Percentiles rank a stretch among this genome's conserved stretches.
phyloP scores from a whole-genome alignment of 2,797 vertebrate genomes.

The Diglossa cyanea region DNA sequence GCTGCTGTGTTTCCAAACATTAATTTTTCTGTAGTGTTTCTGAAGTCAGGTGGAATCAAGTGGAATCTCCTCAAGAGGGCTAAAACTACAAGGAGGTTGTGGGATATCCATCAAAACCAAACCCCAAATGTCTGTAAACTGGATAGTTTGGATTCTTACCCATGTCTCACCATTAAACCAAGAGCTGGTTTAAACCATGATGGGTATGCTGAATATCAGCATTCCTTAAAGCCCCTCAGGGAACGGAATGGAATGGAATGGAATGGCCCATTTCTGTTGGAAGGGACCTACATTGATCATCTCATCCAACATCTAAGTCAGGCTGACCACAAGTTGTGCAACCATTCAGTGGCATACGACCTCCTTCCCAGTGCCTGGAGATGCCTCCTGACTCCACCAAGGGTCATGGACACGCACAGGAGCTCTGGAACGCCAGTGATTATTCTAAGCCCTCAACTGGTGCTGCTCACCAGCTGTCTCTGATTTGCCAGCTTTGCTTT shows the following conservation, averaged over 20 bases:
- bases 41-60: background rate
- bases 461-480: background rate
- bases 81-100: background rate
- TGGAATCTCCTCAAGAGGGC: background rate
- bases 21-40: background rate
- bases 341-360: background rate
- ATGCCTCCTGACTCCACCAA: background rate
- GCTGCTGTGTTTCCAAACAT: background rate
- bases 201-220: background rate
- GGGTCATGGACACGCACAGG: fast-evolving
- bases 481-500: background rate
- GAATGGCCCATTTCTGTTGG: background rate
- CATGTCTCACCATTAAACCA: background rate
- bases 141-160: background rate
- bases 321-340: background rate
- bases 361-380: background rate
- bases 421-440: background rate
- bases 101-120: background rate
- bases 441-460: background rate
- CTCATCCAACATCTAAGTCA: background rate
- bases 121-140: background rate
- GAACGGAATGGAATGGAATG: background rate
- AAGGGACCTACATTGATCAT: fast-evolving
- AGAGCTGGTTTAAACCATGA: background rate
- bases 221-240: background rate